Evolutionary conservation across 1,140 invertebrate genomes (phyloP).

Genomic region (Drosophila erecta): DNA sequence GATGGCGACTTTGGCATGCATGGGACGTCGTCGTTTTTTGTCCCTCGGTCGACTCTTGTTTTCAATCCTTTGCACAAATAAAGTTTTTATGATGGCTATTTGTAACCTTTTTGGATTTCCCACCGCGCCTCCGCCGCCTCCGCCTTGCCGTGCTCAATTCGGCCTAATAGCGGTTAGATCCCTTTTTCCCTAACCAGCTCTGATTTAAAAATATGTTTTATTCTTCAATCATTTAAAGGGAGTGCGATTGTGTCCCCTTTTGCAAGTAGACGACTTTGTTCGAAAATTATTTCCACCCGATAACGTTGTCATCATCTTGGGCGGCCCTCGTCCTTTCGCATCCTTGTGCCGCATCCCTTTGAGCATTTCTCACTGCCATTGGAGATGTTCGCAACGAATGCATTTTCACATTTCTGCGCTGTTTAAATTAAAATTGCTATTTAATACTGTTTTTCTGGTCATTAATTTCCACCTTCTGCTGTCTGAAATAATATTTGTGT

Average conservation of each 20-base stretch:
- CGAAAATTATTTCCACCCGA: constrained; percentile 69
- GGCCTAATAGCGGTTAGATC: constrained; percentile 72
- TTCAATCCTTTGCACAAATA: constrained; percentile 82
- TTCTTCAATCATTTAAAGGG: constrained; percentile 46
- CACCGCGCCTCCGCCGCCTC: constrained; percentile 2
- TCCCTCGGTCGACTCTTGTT: constrained; percentile 54
- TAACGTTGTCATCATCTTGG: constrained; percentile 36
- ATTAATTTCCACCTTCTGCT: constrained; percentile 18
- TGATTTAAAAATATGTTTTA: constrained; percentile 83
- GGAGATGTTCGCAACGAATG: constrained; percentile 3
- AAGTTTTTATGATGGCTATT: constrained; percentile 81
- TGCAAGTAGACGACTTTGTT: constrained; percentile 39
- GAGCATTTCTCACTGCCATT: constrained; percentile 3
- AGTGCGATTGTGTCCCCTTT: constrained; percentile 40
- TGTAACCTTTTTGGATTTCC: constrained; percentile 78
- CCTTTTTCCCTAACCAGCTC: constrained; percentile 47
- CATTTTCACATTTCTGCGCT: not conserved
- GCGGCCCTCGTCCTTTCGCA: constrained; percentile 1
- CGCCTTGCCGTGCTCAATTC: constrained; percentile 36
- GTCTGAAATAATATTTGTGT: constrained; percentile 20
- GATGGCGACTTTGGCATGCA: constrained; percentile 68
- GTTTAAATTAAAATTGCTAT: constrained; percentile 7
- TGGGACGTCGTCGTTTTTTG: constrained; percentile 49
- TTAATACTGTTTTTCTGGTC: constrained; percentile 7
- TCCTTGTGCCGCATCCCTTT: constrained; percentile 12